Conservation (phyloP, 2,888 invertebrate genomes). For the Mythimna loreyi region DNA sequence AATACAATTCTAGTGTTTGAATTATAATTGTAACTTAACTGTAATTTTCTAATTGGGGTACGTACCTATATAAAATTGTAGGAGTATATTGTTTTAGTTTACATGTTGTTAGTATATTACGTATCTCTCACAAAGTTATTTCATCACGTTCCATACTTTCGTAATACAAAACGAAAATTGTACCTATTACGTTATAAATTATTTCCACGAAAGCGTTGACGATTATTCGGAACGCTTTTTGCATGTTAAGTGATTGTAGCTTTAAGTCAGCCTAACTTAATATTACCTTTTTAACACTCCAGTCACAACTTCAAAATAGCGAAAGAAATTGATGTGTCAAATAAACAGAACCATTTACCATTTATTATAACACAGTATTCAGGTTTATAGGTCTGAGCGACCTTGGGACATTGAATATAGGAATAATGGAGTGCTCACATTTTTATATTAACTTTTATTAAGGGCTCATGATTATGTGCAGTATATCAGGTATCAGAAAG, state of each 20-base stretch:
- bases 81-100: no score
- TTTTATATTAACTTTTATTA: no score
- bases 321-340: constrained; percentile 29
- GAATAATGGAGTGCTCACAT: constrained; percentile 19
- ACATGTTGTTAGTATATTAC: no score
- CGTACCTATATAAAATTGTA: no score
- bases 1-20: no score
- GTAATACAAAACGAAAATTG: background rate
- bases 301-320: constrained; percentile 30
- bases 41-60: no score
- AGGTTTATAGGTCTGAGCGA: constrained; percentile 31
- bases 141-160: background rate
- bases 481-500: no score
- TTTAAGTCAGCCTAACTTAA: constrained; percentile 22
- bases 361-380: constrained; percentile 30
- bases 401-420: constrained; percentile 1
- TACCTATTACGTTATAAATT: constrained; percentile 5
- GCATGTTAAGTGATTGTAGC: constrained; percentile 28
- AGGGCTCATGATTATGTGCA: no score
- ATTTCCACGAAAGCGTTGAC: constrained; percentile 15
- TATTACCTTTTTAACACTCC: constrained; percentile 38
- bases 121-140: background rate
- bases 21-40: no score
- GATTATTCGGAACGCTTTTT: constrained; percentile 32
- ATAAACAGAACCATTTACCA: constrained; percentile 20